phyloP scores from a whole-genome alignment of 1,140 invertebrate species.

The Tetragnatha versicolor region DNA sequence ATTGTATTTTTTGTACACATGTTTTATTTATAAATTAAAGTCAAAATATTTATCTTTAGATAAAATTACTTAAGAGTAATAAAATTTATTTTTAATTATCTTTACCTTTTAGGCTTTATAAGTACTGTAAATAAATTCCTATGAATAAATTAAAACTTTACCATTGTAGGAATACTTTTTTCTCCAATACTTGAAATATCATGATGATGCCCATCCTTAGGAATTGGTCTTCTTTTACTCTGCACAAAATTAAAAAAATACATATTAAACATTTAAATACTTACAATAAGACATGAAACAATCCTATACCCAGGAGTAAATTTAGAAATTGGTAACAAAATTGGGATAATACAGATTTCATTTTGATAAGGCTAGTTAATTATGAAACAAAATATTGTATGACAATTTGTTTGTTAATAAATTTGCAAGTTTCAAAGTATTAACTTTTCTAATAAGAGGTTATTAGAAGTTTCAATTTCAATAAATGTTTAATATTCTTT shows the following conservation, averaged over 20 bases:
- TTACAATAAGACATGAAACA: neutral
- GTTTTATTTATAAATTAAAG: too few species aligned
- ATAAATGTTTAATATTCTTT: too few species aligned
- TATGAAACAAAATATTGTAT: neutral
- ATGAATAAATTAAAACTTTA: constrained; percentile 59
- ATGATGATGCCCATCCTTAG: constrained; percentile 74
- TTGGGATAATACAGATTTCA: neutral
- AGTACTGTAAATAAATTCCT: too few species aligned
- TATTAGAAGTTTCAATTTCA: too few species aligned
- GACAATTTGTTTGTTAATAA: neutral
- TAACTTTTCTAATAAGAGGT: too few species aligned
- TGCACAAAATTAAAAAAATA: constrained; percentile 4
- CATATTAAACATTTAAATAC: neutral
- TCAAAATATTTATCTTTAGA: too few species aligned
- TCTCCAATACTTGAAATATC: constrained; percentile 71
- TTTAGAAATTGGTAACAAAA: neutral
- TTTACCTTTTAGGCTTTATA: too few species aligned
- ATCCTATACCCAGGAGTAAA: neutral
- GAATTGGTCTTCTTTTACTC: constrained; percentile 65
- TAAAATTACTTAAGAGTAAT: too few species aligned
- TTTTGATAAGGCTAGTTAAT: neutral
- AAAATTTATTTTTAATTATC: too few species aligned
- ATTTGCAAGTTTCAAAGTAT: neutral
- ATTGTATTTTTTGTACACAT: too few species aligned
- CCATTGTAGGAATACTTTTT: constrained; percentile 72